Evolutionary conservation across 2,797 vertebrate genomes (phyloP), one percentile per base, ranked within the genome.

Genomic region (Oreortyx pictus): DNA sequence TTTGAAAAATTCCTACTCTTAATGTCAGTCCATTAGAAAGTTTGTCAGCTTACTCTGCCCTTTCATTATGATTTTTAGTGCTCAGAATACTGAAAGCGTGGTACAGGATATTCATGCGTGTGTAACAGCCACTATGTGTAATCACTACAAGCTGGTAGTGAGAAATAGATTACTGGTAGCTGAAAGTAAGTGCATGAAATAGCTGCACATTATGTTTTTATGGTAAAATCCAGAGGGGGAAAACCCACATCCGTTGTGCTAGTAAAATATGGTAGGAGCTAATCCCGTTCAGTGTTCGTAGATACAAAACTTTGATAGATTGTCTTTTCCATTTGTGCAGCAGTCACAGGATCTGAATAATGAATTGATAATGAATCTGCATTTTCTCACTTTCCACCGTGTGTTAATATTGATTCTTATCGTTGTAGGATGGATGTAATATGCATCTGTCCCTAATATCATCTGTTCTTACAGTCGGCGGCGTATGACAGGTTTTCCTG

Each of bases 331-430:
- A n/a, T 92, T 77, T 87, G 74, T 54, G 64, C 71, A 76, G 62
- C n/a, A 31, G 13, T 62, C 93, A 73, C 29, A 43, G 60, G 22
- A 47, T 60, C 62, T 94, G 66, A 84, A 60, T 27, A 19, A 14
- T 1, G 29, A 68, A 66, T 67, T 54, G 37, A 35, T 68, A 88
- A 39, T 68, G 93, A 73, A 85, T 79, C 37, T 94, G 61, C 78
- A 46, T 91, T 97, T 96, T 92, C 73, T 57, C 29, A 56, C 82
- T 91, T 66, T 47, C 70, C 57, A n/a, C 78, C 64, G 7, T 71
- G 35, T 92, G 85, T 93, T 94, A 92, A 59, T 90, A 54, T 3
- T 57, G 65, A 87, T 71, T 61, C 78, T 87, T 89, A 29, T 82
- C 27, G 60, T 47, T 62, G 35, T 24, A 57, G 90, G 56, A 37